These are phyloP conservation scores for Corythornis leucogaster DNA, from an alignment of 2,797 vertebrate genomes.

Conservation along the genomic window DNA sequence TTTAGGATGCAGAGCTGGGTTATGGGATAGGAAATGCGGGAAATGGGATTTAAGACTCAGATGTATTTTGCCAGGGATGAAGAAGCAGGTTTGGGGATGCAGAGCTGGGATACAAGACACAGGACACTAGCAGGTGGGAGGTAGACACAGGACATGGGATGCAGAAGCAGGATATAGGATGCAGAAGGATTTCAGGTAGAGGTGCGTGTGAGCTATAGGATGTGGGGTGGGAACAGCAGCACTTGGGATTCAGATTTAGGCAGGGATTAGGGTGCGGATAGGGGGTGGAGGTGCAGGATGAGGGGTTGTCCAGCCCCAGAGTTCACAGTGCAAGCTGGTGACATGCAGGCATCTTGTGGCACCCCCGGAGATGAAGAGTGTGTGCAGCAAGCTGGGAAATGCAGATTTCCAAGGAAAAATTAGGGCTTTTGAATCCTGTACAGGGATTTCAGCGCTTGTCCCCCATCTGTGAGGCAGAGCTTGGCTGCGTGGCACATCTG, in stretches of 20 bases:
- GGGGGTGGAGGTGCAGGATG: background rate
- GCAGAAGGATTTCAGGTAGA: background rate
- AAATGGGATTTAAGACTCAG: background rate
- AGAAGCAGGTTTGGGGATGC: background rate
- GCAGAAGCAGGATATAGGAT: too few relatives aligned
- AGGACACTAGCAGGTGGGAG: background rate
- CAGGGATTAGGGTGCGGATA: background rate
- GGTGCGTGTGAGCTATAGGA: background rate
- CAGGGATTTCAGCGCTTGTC: background rate
- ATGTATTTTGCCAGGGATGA: background rate
- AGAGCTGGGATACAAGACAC: background rate
- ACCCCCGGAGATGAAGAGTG: background rate
- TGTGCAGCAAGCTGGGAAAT: background rate
- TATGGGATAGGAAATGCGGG: too few relatives aligned
- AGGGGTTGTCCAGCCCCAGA: background rate
- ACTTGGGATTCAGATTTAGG: background rate
- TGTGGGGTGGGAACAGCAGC: background rate
- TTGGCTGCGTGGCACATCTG: background rate
- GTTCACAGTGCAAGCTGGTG: accelerated
- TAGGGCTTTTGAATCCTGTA: accelerated
- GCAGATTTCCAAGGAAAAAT: background rate
- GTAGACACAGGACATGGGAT: background rate
- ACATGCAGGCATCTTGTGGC: accelerated
- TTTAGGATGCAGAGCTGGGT: background rate
- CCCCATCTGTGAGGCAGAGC: slow-evolving; percentile 58